Evolutionary conservation across 2,797 vertebrate species (phyloP), one percentile per base, ranked within the genome.

Genomic region (Diplodus sargus): DNA sequence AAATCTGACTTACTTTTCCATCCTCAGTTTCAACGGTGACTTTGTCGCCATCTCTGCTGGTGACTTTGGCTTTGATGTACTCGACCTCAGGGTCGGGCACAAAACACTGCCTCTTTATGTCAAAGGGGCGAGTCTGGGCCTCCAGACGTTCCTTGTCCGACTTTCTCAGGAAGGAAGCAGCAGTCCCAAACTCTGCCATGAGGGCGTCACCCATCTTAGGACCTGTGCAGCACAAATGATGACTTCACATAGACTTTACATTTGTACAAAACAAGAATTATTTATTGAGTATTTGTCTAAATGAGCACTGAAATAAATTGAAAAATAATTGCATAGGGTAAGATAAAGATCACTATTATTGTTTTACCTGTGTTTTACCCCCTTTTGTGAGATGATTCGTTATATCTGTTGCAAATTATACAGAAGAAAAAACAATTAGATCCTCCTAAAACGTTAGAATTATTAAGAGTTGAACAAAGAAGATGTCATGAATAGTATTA

Each of bases 51-150:
- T 97, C 96, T 63, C 95, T 94, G 88, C 91, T 95, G 58, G 85
- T 0, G 20, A 97, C 58, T 25, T 66, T 88, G 78, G 94, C 97
- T 86, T 96, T 97, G 56, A 97, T 94, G 0, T 81, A 97, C 77
- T 97, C 96, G 39, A 95, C 94, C 45, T 93, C 95, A 13, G 92
- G 70, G 76, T 97, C 97, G 0, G 95, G 95, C 17, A 97, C 96
- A 1, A 96, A 97, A 59, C 96, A 95, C 9, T 95, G 87, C 80
- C 90, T 96, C 89, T 97, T 97, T 89, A 97, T 92, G 92, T 97
- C 97, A 0, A 97, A 97, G 58, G 90, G 80, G 18, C 96, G 94
- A 52, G 96, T 97, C 79, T 97, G 97, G 18, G 95, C 95, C 69
- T 96, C 96, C 28, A 97, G 72, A 23, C 96, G 93, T 83, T 96